Evolutionary conservation across 2,113 vertebrate genomes (phyloP), one percentile per base, ranked within the genome.

Genomic region (Carassius auratus): DNA sequence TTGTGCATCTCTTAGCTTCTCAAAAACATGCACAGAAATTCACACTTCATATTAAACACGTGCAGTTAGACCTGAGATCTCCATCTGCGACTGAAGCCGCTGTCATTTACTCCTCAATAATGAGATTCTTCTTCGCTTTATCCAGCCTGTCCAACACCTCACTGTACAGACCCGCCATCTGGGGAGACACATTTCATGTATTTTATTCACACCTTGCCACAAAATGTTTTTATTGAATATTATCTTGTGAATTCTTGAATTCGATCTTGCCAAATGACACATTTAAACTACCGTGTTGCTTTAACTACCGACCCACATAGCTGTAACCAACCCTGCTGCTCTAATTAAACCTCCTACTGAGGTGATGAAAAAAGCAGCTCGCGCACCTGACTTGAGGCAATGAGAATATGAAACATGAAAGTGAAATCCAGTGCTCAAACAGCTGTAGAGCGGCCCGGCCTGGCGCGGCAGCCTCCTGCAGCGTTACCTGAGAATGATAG

Each of bases 401-500:
- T 42, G 36, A 55, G 55, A 57, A 26, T 30, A 55, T 19, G 62
- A 38, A 71, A 73, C 21, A 66, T 23, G 61, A 36, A 57, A 83
- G 57, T 83, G 12, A 83, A 74, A 74, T 84, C 52, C 57, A 13
- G 38, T 12, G 5, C 33, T 61, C 5, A 23, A n/a, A 71, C 36
- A 66, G 74, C 74, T 84, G n/a, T 45, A 42, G n/a, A 21, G 12
- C 8, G 2, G 19, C 45, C 10, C 8, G 2, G 19, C 45, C 10
- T 26, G 26, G 26, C 26, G 26, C 13, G 2, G 48, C 26, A 61
- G 62, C 21, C 71, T 30, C 82, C 74, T 76, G 23, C 52, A 19
- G 38, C 55, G 36, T 85, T 92, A 98, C 97, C 93, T 96, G 95
- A 86, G 85, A 92, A 89, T 97, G 96, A 74, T 98, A 99, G 94